phyloP scores from a whole-genome alignment of 2,113 vertebrate species.

The Malurus elegans region DNA sequence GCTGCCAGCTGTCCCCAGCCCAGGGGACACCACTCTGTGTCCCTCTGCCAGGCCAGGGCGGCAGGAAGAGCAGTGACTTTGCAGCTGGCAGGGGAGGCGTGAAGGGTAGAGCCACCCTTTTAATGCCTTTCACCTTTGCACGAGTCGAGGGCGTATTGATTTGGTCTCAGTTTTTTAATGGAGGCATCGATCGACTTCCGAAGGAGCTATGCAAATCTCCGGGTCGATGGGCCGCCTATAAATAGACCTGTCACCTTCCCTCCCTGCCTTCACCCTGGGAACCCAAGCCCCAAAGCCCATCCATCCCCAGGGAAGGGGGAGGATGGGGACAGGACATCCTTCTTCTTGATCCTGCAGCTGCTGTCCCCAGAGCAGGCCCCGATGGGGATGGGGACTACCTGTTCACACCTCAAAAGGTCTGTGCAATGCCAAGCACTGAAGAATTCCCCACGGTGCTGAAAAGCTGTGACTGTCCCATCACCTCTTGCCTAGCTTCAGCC shows the following conservation, averaged over 20 bases:
- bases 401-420: not conserved
- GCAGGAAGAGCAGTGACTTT: slow-evolving; percentile 68
- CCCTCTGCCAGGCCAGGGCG: not conserved
- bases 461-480: not conserved
- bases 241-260: slow-evolving; percentile 67
- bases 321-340: slow-evolving; percentile 4
- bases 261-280: slow-evolving; percentile 39
- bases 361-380: not conserved
- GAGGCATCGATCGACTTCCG: slow-evolving; percentile 80
- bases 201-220: slow-evolving; percentile 79
- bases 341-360: not conserved
- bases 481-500: not conserved
- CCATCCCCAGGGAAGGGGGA: slow-evolving; percentile 22
- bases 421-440: not conserved
- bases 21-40: not conserved
- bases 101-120: slow-evolving; percentile 59
- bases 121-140: slow-evolving; percentile 71
- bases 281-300: not conserved
- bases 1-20: slow-evolving; percentile 30
- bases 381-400: not conserved
- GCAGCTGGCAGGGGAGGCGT: slow-evolving; percentile 70
- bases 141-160: slow-evolving; percentile 77
- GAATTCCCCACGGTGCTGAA: not conserved
- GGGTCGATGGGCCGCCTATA: slow-evolving; percentile 71
- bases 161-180: slow-evolving; percentile 82